Evolutionary conservation across 92 coral and sea anemone genomes (phyloP), one percentile per base, ranked within the genome.

Genomic region (Epizoanthus rinbou): DNA sequence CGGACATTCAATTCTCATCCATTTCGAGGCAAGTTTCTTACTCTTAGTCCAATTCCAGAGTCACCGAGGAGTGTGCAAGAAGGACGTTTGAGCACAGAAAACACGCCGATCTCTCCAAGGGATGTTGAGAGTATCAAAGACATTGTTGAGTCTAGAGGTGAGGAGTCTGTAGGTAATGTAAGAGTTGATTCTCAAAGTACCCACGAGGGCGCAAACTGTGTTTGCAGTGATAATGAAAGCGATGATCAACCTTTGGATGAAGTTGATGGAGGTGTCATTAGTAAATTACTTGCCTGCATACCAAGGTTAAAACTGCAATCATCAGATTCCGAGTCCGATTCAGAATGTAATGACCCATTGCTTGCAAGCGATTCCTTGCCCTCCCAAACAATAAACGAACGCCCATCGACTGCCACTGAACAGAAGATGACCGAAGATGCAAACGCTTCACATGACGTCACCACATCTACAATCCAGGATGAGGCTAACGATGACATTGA

Each of bases 1-100:
- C 86, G 92, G 60, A 69, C 90, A 28, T 84, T 87, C 23, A 87
- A 58, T 53, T 13, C 92, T 1, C 87, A 86, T 62, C 50, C 81
- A 57, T 57, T 88, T 70, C 89, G 86, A 53, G 91, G 90, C 19
- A 89, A 80, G 63, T 76, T 84, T 57, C 58, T 92, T 7, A 81
- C 64, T 9, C 85, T 94, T 25, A 94, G 97, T 84, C 99, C 99
- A 0, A 92, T 92, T 43, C 95, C 95, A 43, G 99, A 97, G 73
- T 89, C 93, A 17, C 95, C 99, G 8, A 89, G 97, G 58, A 70
- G 18, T 4, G 28, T 63, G 52, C 76, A 52, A 31, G 76, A 67
- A 4, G 28, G 10, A 25, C 28, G 16, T 52, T 50, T 50, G 13
- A 70, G 50, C 31, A 68, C 64, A 68, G 31, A 10, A 14, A 28